phyloP scores from a whole-genome alignment of 2,797 vertebrate genomes.

The Onychomys torridus region DNA sequence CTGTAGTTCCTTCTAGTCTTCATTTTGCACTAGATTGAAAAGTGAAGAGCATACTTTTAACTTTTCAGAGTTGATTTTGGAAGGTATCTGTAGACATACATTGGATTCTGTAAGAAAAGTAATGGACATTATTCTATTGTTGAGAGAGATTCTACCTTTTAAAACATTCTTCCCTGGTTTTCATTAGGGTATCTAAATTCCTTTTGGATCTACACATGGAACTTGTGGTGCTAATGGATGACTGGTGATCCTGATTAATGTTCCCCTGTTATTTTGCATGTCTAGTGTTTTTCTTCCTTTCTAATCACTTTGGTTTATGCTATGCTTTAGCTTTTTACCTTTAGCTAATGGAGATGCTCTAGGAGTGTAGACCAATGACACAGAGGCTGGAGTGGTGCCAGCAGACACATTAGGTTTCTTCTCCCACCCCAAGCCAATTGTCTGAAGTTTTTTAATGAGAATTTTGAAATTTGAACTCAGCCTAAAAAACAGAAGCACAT shows the following conservation, averaged over 20 bases:
- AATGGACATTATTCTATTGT: background rate
- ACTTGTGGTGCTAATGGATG: background rate
- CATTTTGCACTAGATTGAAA: background rate
- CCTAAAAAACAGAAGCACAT: conserved; percentile 62
- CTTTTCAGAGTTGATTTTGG: conserved; percentile 15
- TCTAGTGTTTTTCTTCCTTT: conserved; percentile 22
- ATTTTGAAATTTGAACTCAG: conserved; percentile 77
- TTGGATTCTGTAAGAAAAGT: background rate
- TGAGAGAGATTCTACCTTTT: background rate
- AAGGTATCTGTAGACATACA: background rate
- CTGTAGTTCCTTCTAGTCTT: background rate
- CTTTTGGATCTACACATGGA: background rate
- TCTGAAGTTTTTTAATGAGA: conserved; percentile 76
- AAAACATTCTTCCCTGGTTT: conserved; percentile 45
- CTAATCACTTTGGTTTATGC: conserved; percentile 17
- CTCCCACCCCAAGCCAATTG: conserved; percentile 66
- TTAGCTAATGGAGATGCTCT: conserved; percentile 71
- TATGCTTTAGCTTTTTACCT: conserved; percentile 68
- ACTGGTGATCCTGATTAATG: background rate
- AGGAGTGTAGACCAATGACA: conserved; percentile 65
- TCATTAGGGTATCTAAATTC: conserved; percentile 15
- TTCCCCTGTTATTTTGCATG: conserved; percentile 19
- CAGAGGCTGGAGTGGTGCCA: conserved; percentile 72
- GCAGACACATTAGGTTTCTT: conserved; percentile 81
- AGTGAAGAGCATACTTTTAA: background rate